Base-by-base conservation (phyloP, 2,797 vertebrate genomes). In the Valencia hispanica region DNA sequence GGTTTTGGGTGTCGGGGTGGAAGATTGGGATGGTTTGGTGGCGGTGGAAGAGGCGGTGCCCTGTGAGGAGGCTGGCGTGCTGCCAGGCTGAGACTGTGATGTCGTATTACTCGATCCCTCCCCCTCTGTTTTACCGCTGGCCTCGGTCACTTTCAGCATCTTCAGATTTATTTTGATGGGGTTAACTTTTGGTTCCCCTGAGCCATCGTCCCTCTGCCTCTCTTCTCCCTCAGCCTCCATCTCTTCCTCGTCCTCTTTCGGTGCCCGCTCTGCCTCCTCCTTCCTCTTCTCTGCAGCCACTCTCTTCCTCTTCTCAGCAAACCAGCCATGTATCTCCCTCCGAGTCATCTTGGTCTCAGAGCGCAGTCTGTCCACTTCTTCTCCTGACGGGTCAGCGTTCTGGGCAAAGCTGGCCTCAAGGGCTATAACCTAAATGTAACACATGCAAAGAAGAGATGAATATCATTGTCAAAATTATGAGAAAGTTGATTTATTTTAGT, bases 111-210 rank as follows among this genome's bases (percentile, higher is more conserved):
- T 73, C 45, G 57, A 79, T 22, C 70, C 82, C 8, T 94, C 95
- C 4, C 87, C 82, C 73, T 96, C 96, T 0, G 27, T 79, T 94
- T 96, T 97, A 79, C 97, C 96, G 0, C 95, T 97, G 71, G 97
- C 95, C 88, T 99, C 98, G 0, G 97, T 99, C 83, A 99, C 98
- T 77, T 97, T 96, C 73, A 99, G 95, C 95, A 98, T 99, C 91
- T 98, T 99, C 77, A 99, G 95, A 86, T 99, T 99, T 82, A 99
- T 99, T 92, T 99, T 99, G 86, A 99, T 98, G 50, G 98, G 98
- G 88, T 97, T 99, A 81, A 99, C 98, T 87, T 98, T 99, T 22
- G 95, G 96, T 78, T 96, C 96, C 45, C 87, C 93, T 0, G 88
- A 89, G 15, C 66, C 17, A 9, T 95, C 95, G 11, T 95, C 95